Conservation (phyloP, 1,140 invertebrate genomes). For the Drosophila busckii region DNA sequence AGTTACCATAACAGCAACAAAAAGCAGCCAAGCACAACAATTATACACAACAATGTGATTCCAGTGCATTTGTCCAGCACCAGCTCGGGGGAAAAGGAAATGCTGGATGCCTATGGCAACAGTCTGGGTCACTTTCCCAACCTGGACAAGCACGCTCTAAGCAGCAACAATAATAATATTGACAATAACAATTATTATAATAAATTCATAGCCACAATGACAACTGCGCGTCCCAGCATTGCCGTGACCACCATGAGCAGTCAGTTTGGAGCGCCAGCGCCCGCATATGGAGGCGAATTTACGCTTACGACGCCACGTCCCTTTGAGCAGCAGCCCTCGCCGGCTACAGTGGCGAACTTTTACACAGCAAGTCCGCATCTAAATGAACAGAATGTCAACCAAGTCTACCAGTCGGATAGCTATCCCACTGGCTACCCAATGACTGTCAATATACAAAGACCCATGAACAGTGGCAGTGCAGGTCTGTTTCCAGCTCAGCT, state of each 20-base stretch:
- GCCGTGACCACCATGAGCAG: conserved; percentile 30
- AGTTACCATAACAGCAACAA: conserved; percentile 27
- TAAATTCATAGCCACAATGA: conserved; percentile 37
- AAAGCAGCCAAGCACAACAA: conserved; percentile 55
- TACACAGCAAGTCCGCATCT: conserved; percentile 73
- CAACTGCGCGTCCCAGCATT: conserved; percentile 37
- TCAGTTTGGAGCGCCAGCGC: conserved; percentile 36
- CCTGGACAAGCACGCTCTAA: conserved; percentile 33
- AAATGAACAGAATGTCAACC: conserved; percentile 63
- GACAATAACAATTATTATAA: conserved; percentile 22
- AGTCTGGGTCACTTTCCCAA: conserved; percentile 56
- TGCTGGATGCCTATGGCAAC: conserved; percentile 65
- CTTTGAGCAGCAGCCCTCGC: conserved; percentile 51
- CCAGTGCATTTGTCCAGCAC: conserved; percentile 62
- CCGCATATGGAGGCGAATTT: conserved; percentile 42
- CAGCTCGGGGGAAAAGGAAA: conserved; percentile 62
- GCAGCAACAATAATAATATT: conserved; percentile 12
- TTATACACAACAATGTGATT: conserved; percentile 78
- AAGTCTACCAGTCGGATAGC: conserved; percentile 52
- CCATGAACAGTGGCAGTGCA: conserved; percentile 22
- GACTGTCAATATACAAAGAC: conserved; percentile 38
- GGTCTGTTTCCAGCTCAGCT: conserved; percentile 46
- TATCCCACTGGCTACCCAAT: conserved; percentile 37
- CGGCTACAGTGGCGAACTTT: conserved; percentile 49
- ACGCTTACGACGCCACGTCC: conserved; percentile 53